Conservation (phyloP, 2,888 invertebrate genomes). For the Drosophila kanekoi region DNA sequence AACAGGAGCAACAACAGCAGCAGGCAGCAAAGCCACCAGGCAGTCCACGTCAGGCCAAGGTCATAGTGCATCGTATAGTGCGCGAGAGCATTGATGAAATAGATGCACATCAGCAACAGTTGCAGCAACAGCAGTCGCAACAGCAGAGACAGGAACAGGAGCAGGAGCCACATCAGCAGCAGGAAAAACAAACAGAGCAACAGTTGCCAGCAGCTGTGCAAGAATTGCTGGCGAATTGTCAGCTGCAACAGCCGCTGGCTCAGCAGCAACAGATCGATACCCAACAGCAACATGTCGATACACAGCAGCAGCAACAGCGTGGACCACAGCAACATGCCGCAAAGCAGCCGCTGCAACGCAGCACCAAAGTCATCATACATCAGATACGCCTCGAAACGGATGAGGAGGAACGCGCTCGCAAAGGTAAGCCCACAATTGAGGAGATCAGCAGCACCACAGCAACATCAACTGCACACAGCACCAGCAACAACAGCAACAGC, state of each 20-base stretch:
- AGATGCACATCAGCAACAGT: constrained; percentile 21
- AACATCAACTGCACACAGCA: constrained; percentile 16
- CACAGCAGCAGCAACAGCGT: constrained; percentile 6
- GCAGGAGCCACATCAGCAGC: not conserved
- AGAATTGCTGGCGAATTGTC: constrained; percentile 10
- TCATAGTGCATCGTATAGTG: constrained; percentile 77
- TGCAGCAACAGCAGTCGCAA: constrained; percentile 18
- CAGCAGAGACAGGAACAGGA: not conserved
- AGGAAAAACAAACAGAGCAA: not conserved
- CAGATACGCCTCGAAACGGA: constrained; percentile 57
- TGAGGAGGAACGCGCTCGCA: constrained; percentile 45
- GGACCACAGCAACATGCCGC: constrained; percentile 16
- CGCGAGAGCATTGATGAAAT: constrained; percentile 12
- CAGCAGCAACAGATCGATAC: not conserved
- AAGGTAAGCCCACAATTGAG: constrained; percentile 61
- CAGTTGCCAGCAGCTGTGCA: constrained; percentile 16
- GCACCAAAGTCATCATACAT: constrained; percentile 73
- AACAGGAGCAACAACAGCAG: constrained; percentile 16
- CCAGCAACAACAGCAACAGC: constrained; percentile 25
- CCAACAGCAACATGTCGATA: not conserved
- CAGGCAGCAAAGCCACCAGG: constrained; percentile 50
- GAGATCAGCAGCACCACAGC: constrained; percentile 68
- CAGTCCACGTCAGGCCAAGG: constrained; percentile 69
- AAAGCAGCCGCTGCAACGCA: constrained; percentile 47
- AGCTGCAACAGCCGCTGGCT: constrained; percentile 6